phyloP scores from a whole-genome alignment of 2,113 vertebrate genomes.

The Chloropsis hardwickii region DNA sequence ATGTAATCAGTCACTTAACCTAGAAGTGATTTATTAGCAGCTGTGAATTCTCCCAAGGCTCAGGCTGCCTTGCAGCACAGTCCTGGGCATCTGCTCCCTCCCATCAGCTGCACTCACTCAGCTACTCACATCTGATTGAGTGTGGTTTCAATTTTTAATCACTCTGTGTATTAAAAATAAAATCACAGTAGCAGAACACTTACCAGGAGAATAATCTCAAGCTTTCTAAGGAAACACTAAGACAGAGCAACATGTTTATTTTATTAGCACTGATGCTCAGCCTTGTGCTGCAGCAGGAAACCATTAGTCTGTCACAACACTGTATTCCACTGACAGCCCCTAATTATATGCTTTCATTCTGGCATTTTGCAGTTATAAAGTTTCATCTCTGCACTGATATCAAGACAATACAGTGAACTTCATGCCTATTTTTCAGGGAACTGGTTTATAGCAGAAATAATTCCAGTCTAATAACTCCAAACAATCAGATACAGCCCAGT shows the following conservation, averaged over 20 bases:
- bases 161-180: conserved; percentile 7
- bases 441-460: background rate
- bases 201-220: background rate
- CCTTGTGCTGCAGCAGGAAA: conserved; percentile 21
- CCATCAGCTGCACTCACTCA: background rate
- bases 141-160: conserved; percentile 49
- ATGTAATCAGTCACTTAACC: conserved; percentile 7
- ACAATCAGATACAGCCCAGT: background rate
- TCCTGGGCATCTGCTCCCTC: background rate
- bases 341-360: background rate
- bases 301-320: conserved; percentile 34
- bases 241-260: conserved; percentile 30
- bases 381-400: background rate
- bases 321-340: background rate
- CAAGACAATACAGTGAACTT: background rate
- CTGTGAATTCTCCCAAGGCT: background rate
- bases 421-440: background rate
- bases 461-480: background rate
- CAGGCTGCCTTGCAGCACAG: background rate
- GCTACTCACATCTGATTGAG: background rate
- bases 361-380: background rate
- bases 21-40: background rate
- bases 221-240: conserved; percentile 32
- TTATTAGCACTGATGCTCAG: conserved; percentile 29
- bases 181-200: conserved; percentile 29